Conservation (phyloP, 2,113 vertebrate genomes). For the Carassius auratus region DNA sequence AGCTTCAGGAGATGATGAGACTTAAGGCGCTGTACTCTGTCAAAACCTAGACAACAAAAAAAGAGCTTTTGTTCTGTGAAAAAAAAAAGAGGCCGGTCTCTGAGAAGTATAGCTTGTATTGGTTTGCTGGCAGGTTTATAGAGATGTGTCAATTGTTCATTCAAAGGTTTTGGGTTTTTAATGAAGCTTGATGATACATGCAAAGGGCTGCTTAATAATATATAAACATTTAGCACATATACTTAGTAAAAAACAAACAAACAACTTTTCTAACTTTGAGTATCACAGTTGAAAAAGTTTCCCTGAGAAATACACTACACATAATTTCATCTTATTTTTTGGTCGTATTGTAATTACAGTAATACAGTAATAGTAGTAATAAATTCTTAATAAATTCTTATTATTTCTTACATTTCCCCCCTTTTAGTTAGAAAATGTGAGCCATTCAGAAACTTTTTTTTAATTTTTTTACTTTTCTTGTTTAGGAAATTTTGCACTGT, state of each 20-base stretch:
- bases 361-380: too few species aligned
- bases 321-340: too few species aligned
- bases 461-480: too few species aligned
- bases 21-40: constrained; percentile 56
- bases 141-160: neutral
- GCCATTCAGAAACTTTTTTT: too few species aligned
- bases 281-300: neutral
- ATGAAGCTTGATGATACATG: neutral
- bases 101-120: constrained; percentile 21
- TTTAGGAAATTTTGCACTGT: too few species aligned
- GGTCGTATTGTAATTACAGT: too few species aligned
- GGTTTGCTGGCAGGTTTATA: constrained; percentile 34
- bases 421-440: too few species aligned
- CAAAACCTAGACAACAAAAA: constrained; percentile 57
- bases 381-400: too few species aligned
- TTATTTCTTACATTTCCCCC: too few species aligned
- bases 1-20: constrained; percentile 55
- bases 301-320: too few species aligned
- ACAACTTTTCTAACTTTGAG: neutral
- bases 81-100: constrained; percentile 39
- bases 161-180: constrained; percentile 1
- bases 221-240: neutral
- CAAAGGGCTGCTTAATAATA: neutral
- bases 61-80: constrained; percentile 65
- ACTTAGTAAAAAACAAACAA: neutral